phyloP scores from a whole-genome alignment of 2,797 vertebrate species.

The Nothura maculosa region DNA sequence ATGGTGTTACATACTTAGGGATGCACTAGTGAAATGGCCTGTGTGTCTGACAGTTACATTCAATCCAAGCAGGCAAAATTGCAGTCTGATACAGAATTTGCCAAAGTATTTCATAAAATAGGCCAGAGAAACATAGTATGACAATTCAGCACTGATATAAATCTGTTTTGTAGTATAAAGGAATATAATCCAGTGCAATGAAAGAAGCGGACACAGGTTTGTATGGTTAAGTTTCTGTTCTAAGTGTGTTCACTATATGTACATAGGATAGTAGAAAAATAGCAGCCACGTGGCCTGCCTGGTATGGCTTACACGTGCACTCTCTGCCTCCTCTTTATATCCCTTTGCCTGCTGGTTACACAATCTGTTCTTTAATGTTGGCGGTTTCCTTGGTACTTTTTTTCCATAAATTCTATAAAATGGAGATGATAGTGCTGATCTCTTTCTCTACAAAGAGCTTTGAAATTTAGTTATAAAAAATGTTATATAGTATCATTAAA shows the following conservation, averaged over 20 bases:
- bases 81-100: not conserved
- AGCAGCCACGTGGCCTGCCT: not conserved
- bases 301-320: not conserved
- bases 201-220: not conserved
- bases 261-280: not conserved
- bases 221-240: not conserved
- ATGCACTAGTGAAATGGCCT: not conserved
- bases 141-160: slow-evolving; percentile 12
- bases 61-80: slow-evolving; percentile 16
- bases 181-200: not conserved
- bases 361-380: slow-evolving; percentile 36
- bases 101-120: not conserved
- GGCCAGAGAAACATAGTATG: not conserved
- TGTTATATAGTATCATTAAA: not conserved
- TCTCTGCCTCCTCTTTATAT: not conserved
- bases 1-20: not conserved
- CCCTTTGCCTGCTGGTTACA: slow-evolving; percentile 43
- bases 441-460: not conserved
- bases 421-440: not conserved
- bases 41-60: not conserved
- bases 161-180: slow-evolving; percentile 30
- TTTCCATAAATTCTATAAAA: slow-evolving; percentile 12
- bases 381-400: slow-evolving; percentile 9
- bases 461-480: slow-evolving; percentile 19
- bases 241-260: not conserved